These are phyloP conservation scores for Chaetura pelagica DNA, from an alignment of 2,113 vertebrate genomes.

Conservation along the genomic window DNA sequence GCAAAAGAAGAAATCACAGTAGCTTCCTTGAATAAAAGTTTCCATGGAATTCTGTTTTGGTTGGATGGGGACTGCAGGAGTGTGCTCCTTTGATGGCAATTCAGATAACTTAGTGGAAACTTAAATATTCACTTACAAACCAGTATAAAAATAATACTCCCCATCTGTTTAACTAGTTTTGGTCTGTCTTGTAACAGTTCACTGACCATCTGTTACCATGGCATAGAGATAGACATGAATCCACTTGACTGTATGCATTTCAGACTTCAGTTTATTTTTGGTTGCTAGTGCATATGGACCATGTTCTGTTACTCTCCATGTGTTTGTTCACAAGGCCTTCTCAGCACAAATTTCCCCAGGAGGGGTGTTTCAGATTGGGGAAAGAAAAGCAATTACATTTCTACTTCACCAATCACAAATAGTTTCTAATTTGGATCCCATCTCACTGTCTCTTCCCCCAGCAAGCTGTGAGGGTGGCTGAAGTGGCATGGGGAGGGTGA, in stretches of 20 bases:
- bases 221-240: slow-evolving; percentile 60
- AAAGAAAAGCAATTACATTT: slow-evolving; percentile 47
- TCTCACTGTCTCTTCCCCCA: neutral
- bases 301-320: slow-evolving; percentile 73
- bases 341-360: slow-evolving; percentile 14
- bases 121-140: slow-evolving; percentile 38
- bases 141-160: slow-evolving; percentile 55
- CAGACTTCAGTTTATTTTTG: slow-evolving; percentile 74
- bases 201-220: slow-evolving; percentile 62
- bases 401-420: slow-evolving; percentile 30
- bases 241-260: slow-evolving; percentile 66
- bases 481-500: neutral
- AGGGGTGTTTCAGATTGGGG: neutral
- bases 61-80: neutral
- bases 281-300: slow-evolving; percentile 76
- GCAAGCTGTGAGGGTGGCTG: slow-evolving; percentile 17
- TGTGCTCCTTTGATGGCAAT: neutral
- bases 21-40: neutral
- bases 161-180: slow-evolving; percentile 66
- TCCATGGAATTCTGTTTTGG: neutral
- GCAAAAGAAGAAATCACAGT: neutral
- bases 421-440: slow-evolving; percentile 6
- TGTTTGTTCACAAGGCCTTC: slow-evolving; percentile 74
- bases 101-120: slow-evolving; percentile 32
- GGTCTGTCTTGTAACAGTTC: slow-evolving; percentile 63